Evolutionary conservation across 2,888 invertebrate species (phyloP).

Genomic region (Tachystola acroxantha): DNA sequence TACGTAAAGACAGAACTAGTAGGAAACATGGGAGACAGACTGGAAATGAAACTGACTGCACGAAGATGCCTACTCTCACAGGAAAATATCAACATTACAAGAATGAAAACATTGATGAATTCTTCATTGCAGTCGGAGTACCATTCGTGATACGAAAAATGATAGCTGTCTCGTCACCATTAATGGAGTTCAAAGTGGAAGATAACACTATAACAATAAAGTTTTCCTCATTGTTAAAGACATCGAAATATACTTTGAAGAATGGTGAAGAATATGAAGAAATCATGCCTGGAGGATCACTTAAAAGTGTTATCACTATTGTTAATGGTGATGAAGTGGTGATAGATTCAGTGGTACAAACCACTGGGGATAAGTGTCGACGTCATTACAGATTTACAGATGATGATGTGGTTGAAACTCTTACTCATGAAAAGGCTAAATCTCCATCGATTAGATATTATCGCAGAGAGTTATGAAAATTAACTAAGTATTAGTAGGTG

Average conservation of each 20-base stretch:
- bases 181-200: conserved; percentile 57
- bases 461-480: too few relatives aligned
- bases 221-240: conserved; percentile 56
- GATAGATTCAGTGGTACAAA: conserved; percentile 47
- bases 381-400: conserved; percentile 58
- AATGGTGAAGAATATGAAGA: conserved; percentile 74
- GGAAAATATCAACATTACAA: conserved; percentile 70
- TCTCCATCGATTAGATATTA: conserved; percentile 1
- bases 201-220: conserved; percentile 66
- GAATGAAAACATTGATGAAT: conserved; percentile 75
- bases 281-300: conserved; percentile 55
- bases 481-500: not conserved
- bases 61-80: not conserved
- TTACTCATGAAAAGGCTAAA: conserved; percentile 2
- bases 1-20: too few relatives aligned
- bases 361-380: conserved; percentile 35
- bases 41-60: too few relatives aligned
- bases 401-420: conserved; percentile 18
- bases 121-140: conserved; percentile 70
- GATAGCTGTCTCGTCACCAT: conserved; percentile 64
- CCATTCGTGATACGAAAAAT: conserved; percentile 75
- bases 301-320: conserved; percentile 19
- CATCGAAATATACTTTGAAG: conserved; percentile 53
- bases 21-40: too few relatives aligned
- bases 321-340: conserved; percentile 29